Base-by-base conservation (phyloP, 2,888 invertebrate genomes). In the Drosophila histrio region DNA sequence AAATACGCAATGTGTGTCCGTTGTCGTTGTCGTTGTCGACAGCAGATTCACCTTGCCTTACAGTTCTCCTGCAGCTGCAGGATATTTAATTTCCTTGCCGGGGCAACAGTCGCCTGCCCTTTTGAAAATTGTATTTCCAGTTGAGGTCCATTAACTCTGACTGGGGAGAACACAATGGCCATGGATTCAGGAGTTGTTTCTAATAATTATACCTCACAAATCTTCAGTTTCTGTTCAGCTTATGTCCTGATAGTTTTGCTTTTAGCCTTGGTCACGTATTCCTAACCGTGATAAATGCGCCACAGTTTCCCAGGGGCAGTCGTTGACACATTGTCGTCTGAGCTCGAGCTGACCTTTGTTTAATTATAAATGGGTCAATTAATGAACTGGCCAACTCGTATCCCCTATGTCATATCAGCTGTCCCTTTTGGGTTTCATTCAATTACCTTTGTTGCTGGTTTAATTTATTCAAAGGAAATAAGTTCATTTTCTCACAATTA, bases 21-120 rank as follows among this genome's bases (percentile, higher is more conserved):
- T 53, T 30, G 32, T 15, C 13, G n/a, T n/a, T n/a, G n/a, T n/a
- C n/a, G n/a, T n/a, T 34, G 19, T 13, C 30, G 26, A 43, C 9
- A 32, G 17, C 13, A 17, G 13, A 41, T 28, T 8, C 21, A 26
- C 19, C 17, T 13, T 19, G 13, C 21, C 22, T 3, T 15, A 11
- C 13, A 13, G 32, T 11, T 13, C 26, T 44, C 11, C 28, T 17
- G 11, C 32, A 59, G 17, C 57, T 61, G 59, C 79, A 84, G 82
- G 87, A 83, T 77, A 81, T 84, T 87, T 66, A 72, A 87, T 87
- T 87, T 87, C 82, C 85, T 52, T 49, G 50, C 49, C 43, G 5
- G 21, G 34, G 9, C 69, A 74, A 36, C 53, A 53, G 47, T 34
- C 41, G 21, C 38, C 43, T 56, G 61, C 21, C 11, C 57, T 62